Conservation (phyloP, 2,888 invertebrate genomes). For the Anoncus sp. region DNA sequence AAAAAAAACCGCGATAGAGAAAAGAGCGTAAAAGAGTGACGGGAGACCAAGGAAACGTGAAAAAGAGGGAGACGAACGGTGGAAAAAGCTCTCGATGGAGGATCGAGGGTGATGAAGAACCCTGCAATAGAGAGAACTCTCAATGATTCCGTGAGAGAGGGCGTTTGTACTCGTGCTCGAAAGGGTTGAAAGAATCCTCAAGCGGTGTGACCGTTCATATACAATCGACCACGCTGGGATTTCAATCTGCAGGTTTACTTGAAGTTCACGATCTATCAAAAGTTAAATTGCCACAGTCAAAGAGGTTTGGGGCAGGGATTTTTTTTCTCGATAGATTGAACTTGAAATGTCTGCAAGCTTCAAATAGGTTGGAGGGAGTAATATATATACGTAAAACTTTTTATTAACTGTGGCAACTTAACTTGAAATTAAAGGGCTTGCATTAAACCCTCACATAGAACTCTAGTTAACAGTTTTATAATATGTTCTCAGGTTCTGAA, state of each 20-base stretch:
- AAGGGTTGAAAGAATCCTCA: conserved; percentile 34
- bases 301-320: too few relatives aligned
- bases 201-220: conserved; percentile 23
- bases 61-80: conserved; percentile 7
- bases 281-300: background rate
- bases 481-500: too few relatives aligned
- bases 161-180: background rate
- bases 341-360: background rate
- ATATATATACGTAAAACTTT: too few relatives aligned
- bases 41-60: conserved; percentile 23
- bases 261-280: background rate
- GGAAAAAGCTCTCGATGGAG: conserved; percentile 15
- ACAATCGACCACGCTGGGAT: conserved; percentile 12
- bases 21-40: conserved; percentile 31
- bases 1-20: conserved; percentile 57
- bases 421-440: too few relatives aligned
- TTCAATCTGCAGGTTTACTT: background rate
- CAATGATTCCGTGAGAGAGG: conserved; percentile 4
- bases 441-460: background rate
- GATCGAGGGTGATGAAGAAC: conserved; percentile 1
- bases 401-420: too few relatives aligned
- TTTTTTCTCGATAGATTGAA: background rate
- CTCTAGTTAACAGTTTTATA: background rate
- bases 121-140: conserved; percentile 20
- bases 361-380: too few relatives aligned